Evolutionary conservation across 2,797 vertebrate genomes (phyloP).

Genomic region (Lates japonicus): DNA sequence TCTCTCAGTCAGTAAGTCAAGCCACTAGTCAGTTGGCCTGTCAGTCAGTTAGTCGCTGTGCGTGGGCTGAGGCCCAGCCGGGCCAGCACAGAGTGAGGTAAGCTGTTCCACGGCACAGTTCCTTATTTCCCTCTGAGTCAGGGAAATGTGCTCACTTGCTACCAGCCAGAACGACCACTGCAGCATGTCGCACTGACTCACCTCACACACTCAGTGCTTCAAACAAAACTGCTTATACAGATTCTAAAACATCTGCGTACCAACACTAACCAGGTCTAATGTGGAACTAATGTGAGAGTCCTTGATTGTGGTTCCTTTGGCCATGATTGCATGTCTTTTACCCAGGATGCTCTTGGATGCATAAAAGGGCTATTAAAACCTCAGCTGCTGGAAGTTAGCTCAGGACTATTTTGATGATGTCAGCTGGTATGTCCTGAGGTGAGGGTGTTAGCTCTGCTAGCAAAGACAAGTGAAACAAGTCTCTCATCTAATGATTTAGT

Average conservation of each 20-base stretch:
- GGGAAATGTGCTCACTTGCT: slow-evolving; percentile 64
- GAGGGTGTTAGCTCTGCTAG: slow-evolving; percentile 44
- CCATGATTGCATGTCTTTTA: slow-evolving; percentile 37
- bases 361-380: slow-evolving; percentile 59
- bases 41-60: slow-evolving; percentile 56
- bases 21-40: slow-evolving; percentile 59
- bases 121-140: slow-evolving; percentile 77
- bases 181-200: slow-evolving; percentile 59
- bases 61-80: slow-evolving; percentile 71
- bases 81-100: slow-evolving; percentile 75
- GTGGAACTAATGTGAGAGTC: slow-evolving; percentile 35
- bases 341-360: slow-evolving; percentile 56
- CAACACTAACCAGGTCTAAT: slow-evolving; percentile 18
- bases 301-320: slow-evolving; percentile 33
- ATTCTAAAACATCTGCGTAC: slow-evolving; percentile 43
- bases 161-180: slow-evolving; percentile 48
- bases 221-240: slow-evolving; percentile 33
- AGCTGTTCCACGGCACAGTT: slow-evolving; percentile 78
- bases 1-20: slow-evolving; percentile 68
- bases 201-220: slow-evolving; percentile 19
- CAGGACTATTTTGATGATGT: slow-evolving; percentile 72
- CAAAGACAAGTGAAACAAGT: too few relatives aligned
- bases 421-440: slow-evolving; percentile 72
- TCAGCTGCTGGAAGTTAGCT: slow-evolving; percentile 75
- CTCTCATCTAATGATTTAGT: too few relatives aligned